Conservation (phyloP, 2,797 vertebrate species). For the Masticophis lateralis region DNA sequence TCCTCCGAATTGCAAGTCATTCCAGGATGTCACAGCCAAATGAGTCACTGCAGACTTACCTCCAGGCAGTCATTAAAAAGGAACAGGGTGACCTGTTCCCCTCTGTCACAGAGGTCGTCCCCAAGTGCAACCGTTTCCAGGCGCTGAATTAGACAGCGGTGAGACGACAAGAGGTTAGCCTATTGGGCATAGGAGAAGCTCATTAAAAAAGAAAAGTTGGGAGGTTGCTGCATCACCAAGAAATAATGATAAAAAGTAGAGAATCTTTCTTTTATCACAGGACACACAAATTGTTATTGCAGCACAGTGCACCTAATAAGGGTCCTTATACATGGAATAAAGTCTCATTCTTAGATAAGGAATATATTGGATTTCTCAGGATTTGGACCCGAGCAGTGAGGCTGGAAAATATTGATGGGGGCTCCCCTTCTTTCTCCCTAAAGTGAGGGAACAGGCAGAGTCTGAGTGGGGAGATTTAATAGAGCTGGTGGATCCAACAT, state of each 20-base stretch:
- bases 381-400: background rate
- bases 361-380: background rate
- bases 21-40: conserved; percentile 10
- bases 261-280: background rate
- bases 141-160: conserved; percentile 88
- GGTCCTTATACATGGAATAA: background rate
- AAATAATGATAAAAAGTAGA: background rate
- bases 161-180: conserved; percentile 96
- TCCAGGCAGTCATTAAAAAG: conserved; percentile 98
- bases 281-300: background rate
- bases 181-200: conserved; percentile 58
- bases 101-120: conserved; percentile 93
- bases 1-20: background rate
- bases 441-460: background rate
- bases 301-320: background rate
- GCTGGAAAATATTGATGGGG: background rate
- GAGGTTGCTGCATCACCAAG: conserved; percentile 32
- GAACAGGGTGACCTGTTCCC: conserved; percentile 94
- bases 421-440: background rate
- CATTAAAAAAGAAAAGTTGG: conserved; percentile 46
- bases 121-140: conserved; percentile 91
- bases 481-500: background rate
- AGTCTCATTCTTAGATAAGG: background rate
- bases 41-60: conserved; percentile 71
- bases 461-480: background rate